Evolutionary conservation across 1,140 invertebrate genomes (phyloP), one percentile per base, ranked within the genome.

Genomic region (Tetraneura akinire): DNA sequence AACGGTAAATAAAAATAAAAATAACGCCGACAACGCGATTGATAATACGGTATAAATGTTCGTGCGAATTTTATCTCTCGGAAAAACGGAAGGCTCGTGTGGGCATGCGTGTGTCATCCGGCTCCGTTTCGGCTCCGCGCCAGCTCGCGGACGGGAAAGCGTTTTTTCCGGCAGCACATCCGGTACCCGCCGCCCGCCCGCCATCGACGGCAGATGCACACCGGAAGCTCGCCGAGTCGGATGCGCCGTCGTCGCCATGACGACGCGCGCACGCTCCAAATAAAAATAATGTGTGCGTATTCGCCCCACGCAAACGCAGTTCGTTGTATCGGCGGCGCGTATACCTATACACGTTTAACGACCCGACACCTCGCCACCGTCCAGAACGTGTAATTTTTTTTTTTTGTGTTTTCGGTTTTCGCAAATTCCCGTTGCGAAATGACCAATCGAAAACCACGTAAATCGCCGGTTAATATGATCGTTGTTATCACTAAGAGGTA

Each of bases 81-180:
- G 14, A 18, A 16, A 37, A 29, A 1, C 32, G 62, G 18, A n/a
- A n/a, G 37, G 37, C 62, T 16, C 6, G 60, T 0, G 6, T 29
- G 29, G 8, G 57, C 29, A 32, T 14, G 64, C 6, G 21, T 13
- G 37, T 16, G 9, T 23, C 73, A 53, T 45, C 55, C 55, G 74
- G 74, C 55, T 37, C 32, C 74, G 21, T 45, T 78, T 60, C 55
- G 74, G 74, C 74, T 62, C 53, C 6, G 23, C 18, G 53, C 74
- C 74, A 78, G 74, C 29, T 37, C 49, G 51, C 71, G 37, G 55
- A n/a, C 55, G 32, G 74, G 37, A 62, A 78, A 78, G 45, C 74
- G 74, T 78, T 78, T 78, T n/a, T 78, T 78, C 74, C 74, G 74
- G 74, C 42, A 37, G 53, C 37, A 47, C 74, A 32, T 78, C 74